Evolutionary conservation across 2,888 invertebrate genomes (phyloP).

Genomic region (Zaprionus lineosus): DNA sequence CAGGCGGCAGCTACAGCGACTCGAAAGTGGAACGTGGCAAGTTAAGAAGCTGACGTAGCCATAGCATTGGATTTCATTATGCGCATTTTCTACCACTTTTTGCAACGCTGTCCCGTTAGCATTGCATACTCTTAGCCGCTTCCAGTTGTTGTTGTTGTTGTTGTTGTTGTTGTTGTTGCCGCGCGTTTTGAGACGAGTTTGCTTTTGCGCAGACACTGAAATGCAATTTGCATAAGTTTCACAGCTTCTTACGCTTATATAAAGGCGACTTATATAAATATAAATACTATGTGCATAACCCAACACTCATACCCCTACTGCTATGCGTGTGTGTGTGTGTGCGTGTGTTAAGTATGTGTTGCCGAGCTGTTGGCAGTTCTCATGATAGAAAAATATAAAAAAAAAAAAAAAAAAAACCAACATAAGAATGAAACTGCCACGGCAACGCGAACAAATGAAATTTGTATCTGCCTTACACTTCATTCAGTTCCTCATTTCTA

Average conservation of each 20-base stretch:
- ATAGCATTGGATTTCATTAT: conserved; percentile 74
- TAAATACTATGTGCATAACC: conserved; percentile 76
- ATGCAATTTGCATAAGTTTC: conserved; percentile 80
- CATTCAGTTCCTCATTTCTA: conserved; percentile 23
- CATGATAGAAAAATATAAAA: conserved; percentile 25
- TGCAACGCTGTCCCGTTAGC: conserved; percentile 58
- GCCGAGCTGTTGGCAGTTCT: conserved; percentile 73
- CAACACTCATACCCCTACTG: conserved; percentile 40
- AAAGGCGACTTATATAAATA: conserved; percentile 69
- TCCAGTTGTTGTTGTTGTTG: conserved; percentile 14
- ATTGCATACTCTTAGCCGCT: conserved; percentile 71
- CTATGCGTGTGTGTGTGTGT: conserved; percentile 9
- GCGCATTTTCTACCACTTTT: conserved; percentile 74
- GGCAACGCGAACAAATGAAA: conserved; percentile 59
- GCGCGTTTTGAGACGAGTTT: conserved; percentile 50
- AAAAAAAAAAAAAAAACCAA: conserved; percentile 20
- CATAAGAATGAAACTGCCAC: conserved; percentile 16
- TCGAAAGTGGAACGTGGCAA: conserved; percentile 50
- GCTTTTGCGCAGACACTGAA: conserved; percentile 74
- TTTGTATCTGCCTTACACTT: conserved; percentile 54
- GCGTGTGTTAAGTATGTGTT: conserved; percentile 62
- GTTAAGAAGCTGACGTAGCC: conserved; percentile 70
- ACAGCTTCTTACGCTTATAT: conserved; percentile 75
- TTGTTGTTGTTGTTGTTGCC: conserved; percentile 15
- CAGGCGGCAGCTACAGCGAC: conserved; percentile 29